phyloP scores from a whole-genome alignment of 1,140 invertebrate genomes.

The Mylabris phalerata region DNA sequence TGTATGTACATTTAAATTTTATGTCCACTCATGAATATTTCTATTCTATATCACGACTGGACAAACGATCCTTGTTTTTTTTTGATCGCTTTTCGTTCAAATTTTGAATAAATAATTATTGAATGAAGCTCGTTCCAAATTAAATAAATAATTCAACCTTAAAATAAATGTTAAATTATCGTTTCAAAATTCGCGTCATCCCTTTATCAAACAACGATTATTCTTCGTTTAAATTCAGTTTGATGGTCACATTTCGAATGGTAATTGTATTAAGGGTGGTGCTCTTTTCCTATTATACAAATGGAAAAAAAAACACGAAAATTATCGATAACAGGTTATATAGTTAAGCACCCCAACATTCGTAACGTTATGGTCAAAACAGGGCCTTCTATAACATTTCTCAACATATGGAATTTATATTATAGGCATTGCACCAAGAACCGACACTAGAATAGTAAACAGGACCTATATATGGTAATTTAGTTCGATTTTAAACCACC shows the following conservation, averaged over 20 bases:
- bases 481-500: slow-evolving; percentile 14
- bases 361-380: slow-evolving; percentile 11
- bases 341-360: slow-evolving; percentile 9
- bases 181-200: too few relatives aligned
- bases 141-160: too few relatives aligned
- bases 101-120: slow-evolving; percentile 1
- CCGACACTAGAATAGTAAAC: slow-evolving; percentile 13
- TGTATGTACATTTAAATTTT: slow-evolving; percentile 16
- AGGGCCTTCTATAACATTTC: slow-evolving; percentile 9
- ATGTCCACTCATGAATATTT: slow-evolving; percentile 17
- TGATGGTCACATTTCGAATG: too few relatives aligned
- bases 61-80: not conserved
- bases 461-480: slow-evolving; percentile 16
- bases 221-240: too few relatives aligned
- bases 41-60: slow-evolving; percentile 12
- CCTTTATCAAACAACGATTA: too few relatives aligned
- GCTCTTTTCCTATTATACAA: too few relatives aligned
- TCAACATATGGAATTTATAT: slow-evolving; percentile 2
- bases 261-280: too few relatives aligned
- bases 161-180: too few relatives aligned
- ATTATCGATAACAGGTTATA: slow-evolving; percentile 13
- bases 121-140: too few relatives aligned
- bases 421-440: slow-evolving; percentile 13
- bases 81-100: slow-evolving; percentile 8
- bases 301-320: not conserved